A percentile compares a stretch with the other conserved stretches of the same genome.
Evolutionary conservation across 2,888 invertebrate genomes (phyloP).

Genomic region (Nomada fabriciana): DNA sequence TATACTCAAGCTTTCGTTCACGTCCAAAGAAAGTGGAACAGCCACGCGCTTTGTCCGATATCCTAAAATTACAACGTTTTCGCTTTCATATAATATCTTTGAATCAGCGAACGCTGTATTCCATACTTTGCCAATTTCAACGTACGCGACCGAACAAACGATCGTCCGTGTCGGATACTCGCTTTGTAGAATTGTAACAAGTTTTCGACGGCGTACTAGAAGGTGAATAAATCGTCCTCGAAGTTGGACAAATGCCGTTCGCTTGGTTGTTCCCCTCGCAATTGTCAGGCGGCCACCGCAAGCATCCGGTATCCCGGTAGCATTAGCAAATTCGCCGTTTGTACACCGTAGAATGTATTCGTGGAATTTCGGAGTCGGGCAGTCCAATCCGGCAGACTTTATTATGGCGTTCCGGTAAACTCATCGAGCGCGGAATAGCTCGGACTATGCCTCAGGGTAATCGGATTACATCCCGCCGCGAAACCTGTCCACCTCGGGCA

Average conservation of each 20-base stretch:
- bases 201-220: too few relatives aligned
- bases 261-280: slow-evolving; percentile 7
- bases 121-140: too few relatives aligned
- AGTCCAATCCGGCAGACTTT: slow-evolving; percentile 38
- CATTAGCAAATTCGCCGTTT: slow-evolving; percentile 35
- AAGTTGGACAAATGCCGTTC: neutral
- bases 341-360: neutral
- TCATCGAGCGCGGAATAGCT: neutral
- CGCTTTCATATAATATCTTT: too few relatives aligned
- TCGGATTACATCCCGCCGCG: too few relatives aligned
- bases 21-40: too few relatives aligned
- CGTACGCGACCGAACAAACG: too few relatives aligned
- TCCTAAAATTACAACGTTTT: too few relatives aligned
- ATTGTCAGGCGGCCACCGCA: slow-evolving; percentile 14
- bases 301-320: neutral
- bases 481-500: neutral
- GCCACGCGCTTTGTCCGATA: too few relatives aligned
- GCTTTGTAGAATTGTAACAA: too few relatives aligned
- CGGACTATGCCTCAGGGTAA: neutral
- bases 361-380: slow-evolving; percentile 28
- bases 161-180: too few relatives aligned
- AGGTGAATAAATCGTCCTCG: neutral
- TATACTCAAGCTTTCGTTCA: too few relatives aligned
- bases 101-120: too few relatives aligned
- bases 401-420: slow-evolving; percentile 28